phyloP scores from a whole-genome alignment of 2,888 invertebrate species.

The Bruchidius siliquastri region DNA sequence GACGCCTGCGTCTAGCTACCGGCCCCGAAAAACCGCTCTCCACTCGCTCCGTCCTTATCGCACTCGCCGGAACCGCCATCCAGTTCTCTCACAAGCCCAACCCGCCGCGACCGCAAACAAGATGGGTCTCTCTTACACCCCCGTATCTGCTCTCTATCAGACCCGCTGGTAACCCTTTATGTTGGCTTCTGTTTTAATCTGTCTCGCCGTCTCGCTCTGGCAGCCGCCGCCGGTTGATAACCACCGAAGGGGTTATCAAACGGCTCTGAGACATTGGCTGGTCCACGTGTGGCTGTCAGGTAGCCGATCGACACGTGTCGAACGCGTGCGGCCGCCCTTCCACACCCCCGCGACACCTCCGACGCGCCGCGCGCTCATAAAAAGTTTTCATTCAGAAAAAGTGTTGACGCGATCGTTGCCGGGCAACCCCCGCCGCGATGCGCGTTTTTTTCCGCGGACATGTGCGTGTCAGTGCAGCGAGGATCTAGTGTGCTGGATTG shows the following conservation, averaged over 20 bases:
- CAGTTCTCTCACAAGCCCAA: slow-evolving; percentile 65
- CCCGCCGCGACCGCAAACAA: slow-evolving; percentile 66
- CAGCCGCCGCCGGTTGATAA: slow-evolving; percentile 45
- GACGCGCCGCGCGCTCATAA: slow-evolving; percentile 36
- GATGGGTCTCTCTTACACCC: slow-evolving; percentile 56
- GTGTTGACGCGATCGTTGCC: slow-evolving; percentile 46
- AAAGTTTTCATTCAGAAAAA: slow-evolving; percentile 60
- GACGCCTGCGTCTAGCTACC: slow-evolving; percentile 43
- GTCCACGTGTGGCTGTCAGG: slow-evolving; percentile 16
- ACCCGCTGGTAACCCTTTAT: slow-evolving; percentile 43
- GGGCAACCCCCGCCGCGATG: slow-evolving; percentile 38
- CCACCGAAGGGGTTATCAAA: slow-evolving; percentile 47
- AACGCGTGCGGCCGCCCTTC: slow-evolving; percentile 28
- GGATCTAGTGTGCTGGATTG: slow-evolving; percentile 7
- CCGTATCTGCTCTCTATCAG: slow-evolving; percentile 47
- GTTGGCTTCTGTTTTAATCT: slow-evolving; percentile 48
- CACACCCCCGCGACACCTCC: slow-evolving; percentile 26
- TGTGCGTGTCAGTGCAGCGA: slow-evolving; percentile 17
- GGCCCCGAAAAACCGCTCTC: slow-evolving; percentile 50
- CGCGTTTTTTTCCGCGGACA: slow-evolving; percentile 28
- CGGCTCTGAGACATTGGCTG: slow-evolving; percentile 6
- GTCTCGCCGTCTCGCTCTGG: slow-evolving; percentile 36
- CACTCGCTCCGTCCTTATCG: slow-evolving; percentile 39
- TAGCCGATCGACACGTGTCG: slow-evolving; percentile 25
- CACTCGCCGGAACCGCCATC: slow-evolving; percentile 56